These are phyloP conservation scores for Melanotaenia nigrans DNA, from an alignment of 2,797 vertebrate species.

Conservation along the genomic window DNA sequence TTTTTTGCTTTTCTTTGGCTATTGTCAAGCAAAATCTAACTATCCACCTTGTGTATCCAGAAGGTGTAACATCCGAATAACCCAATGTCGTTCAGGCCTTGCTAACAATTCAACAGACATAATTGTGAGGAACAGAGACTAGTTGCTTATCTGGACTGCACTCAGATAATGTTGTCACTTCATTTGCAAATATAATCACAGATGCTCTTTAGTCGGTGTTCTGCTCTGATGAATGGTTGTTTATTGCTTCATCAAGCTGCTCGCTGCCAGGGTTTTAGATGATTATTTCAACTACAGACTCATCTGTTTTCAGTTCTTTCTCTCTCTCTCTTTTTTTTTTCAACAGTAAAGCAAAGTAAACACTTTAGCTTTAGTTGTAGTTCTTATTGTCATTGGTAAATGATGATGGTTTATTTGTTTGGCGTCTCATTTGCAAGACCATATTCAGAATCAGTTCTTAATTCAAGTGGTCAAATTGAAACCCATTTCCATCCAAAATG, in stretches of 20 bases:
- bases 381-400: background rate
- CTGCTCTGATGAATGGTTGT: constrained; percentile 11
- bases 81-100: background rate
- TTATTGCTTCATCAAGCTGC: constrained; percentile 14
- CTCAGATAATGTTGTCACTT: constrained; percentile 8
- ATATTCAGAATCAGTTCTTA: background rate
- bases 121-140: background rate
- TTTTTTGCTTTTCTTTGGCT: constrained; percentile 13
- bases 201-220: constrained; percentile 3
- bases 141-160: background rate
- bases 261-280: background rate
- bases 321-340: too few species aligned
- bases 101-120: background rate
- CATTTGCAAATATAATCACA: constrained; percentile 13
- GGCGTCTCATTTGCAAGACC: background rate
- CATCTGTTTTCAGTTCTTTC: background rate
- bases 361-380: background rate
- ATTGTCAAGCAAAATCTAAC: background rate
- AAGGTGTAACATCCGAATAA: background rate
- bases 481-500: background rate
- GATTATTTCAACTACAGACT: background rate
- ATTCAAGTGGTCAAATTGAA: background rate
- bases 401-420: background rate
- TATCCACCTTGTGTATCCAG: background rate
- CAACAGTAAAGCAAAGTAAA: background rate